Evolutionary conservation across 2,113 vertebrate genomes (phyloP).

Genomic region (Hymenochirus boettgeri): DNA sequence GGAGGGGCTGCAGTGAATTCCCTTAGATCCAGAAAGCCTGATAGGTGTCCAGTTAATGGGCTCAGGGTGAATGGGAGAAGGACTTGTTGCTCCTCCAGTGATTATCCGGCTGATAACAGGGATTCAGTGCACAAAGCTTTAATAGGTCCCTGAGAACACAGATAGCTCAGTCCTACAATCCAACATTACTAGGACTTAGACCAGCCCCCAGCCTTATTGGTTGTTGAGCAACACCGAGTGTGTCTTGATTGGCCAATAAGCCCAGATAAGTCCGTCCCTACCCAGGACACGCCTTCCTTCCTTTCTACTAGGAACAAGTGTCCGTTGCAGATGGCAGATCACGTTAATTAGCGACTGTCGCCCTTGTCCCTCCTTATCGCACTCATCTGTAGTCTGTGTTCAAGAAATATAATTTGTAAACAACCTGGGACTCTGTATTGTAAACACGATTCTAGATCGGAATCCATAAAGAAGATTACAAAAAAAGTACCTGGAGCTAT

Average conservation of each 20-base stretch:
- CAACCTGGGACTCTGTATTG: background rate
- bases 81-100: background rate
- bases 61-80: background rate
- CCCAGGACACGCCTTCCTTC: background rate
- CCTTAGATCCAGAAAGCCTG: too few species aligned
- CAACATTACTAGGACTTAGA: background rate
- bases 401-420: background rate
- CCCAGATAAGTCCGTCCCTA: background rate
- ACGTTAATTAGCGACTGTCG: too few species aligned
- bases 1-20: too few species aligned
- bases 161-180: background rate
- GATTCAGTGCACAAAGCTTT: constrained; percentile 12
- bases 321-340: background rate
- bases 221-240: background rate
- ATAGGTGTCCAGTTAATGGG: background rate
- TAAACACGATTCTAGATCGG: constrained; percentile 1
- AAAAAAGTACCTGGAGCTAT: too few species aligned
- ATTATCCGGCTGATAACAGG: background rate
- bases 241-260: background rate
- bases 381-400: background rate
- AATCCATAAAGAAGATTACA: background rate
- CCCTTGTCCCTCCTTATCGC: background rate
- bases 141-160: constrained; percentile 13
- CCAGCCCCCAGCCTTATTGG: constrained; percentile 15
- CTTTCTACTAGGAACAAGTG: constrained; percentile 2